Conservation (phyloP, 2,888 invertebrate species). For the Heteromyza rotundicornis region DNA sequence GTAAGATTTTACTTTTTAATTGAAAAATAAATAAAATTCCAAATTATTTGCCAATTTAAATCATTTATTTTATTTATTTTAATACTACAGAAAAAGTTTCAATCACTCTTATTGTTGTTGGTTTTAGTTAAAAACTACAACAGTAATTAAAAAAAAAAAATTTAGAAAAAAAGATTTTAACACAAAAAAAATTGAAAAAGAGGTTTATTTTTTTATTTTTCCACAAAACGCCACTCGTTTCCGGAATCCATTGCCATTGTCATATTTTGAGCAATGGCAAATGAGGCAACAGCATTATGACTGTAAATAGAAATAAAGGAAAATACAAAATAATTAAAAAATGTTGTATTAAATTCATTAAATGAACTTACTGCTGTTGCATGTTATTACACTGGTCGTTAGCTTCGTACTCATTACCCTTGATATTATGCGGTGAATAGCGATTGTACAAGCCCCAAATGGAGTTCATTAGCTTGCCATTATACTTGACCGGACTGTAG, state of each 20-base stretch:
- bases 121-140: no score
- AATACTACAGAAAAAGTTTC: no score
- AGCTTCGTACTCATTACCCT: constrained; percentile 72
- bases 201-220: constrained; percentile 22
- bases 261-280: constrained; percentile 44
- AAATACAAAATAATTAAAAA: not conserved
- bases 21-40: no score
- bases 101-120: no score
- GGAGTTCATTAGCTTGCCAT: constrained; percentile 87
- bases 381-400: constrained; percentile 29
- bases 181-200: no score
- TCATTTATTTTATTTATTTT: no score
- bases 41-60: no score
- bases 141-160: no score
- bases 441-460: constrained; percentile 92
- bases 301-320: constrained; percentile 17
- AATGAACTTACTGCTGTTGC: constrained; percentile 48
- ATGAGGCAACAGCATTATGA: constrained; percentile 48
- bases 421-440: constrained; percentile 87
- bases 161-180: no score
- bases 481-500: constrained; percentile 77
- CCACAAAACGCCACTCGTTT: constrained; percentile 38
- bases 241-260: constrained; percentile 40
- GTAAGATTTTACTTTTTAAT: no score
- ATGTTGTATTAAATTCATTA: no score